These are phyloP conservation scores for Pteromalus puparum DNA, from an alignment of 1,140 invertebrate species.

Conservation along the genomic window DNA sequence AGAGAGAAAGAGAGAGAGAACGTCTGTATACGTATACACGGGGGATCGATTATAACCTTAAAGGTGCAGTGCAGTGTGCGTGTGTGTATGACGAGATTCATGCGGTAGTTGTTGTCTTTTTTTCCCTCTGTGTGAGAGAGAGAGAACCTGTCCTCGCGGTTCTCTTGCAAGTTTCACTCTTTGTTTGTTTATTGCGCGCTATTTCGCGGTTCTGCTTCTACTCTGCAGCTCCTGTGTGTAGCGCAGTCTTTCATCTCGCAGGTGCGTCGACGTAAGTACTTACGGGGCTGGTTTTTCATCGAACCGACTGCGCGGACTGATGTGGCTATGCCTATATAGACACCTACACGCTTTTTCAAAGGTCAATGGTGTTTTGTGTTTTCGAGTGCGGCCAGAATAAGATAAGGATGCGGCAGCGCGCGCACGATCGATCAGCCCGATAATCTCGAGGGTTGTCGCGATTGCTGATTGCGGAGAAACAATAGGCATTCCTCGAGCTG, in stretches of 20 bases:
- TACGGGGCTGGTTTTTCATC: too few species aligned
- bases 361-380: neutral
- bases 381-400: neutral
- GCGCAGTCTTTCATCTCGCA: too few species aligned
- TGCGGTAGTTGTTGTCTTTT: too few species aligned
- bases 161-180: neutral
- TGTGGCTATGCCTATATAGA: too few species aligned
- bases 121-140: neutral
- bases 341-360: neutral
- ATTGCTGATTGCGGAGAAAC: neutral
- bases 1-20: too few species aligned
- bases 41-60: conserved; percentile 34
- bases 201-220: neutral
- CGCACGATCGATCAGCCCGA: neutral
- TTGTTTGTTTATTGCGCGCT: neutral
- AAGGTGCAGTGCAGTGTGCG: neutral
- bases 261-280: too few species aligned
- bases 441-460: neutral
- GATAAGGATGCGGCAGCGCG: neutral
- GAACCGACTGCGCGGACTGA: too few species aligned
- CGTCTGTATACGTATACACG: neutral
- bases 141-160: neutral
- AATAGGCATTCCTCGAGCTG: too few species aligned
- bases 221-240: neutral
- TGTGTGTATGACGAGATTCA: neutral